Evolutionary conservation across 2,113 vertebrate genomes (phyloP).

Genomic region (Chauna torquata): DNA sequence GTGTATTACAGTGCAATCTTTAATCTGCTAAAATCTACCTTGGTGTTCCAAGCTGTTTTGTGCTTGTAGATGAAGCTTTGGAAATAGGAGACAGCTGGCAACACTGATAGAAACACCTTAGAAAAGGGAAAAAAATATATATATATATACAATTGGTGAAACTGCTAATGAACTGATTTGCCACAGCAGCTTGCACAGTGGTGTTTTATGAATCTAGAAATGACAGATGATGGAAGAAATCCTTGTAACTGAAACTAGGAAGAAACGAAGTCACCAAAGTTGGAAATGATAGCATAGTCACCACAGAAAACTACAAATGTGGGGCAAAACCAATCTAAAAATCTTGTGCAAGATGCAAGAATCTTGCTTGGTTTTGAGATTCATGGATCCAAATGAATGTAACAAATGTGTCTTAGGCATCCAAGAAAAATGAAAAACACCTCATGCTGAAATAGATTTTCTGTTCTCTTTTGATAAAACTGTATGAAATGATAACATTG

Average conservation of each 20-base stretch:
- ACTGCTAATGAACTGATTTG: constrained; percentile 18
- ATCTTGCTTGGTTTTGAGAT: not conserved
- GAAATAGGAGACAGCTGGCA: constrained; percentile 68
- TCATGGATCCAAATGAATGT: not conserved
- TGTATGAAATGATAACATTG: not conserved
- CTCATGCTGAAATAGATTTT: not conserved
- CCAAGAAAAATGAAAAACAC: not conserved
- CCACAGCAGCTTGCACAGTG: not conserved
- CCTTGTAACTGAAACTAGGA: not conserved
- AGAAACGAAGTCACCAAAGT: not conserved
- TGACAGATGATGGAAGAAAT: not conserved
- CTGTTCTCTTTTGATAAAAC: not conserved
- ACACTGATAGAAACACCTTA: not conserved
- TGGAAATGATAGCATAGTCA: not conserved
- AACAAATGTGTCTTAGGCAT: not conserved
- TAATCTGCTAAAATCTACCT: constrained; percentile 69
- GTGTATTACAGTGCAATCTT: constrained; percentile 49
- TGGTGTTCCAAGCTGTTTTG: constrained; percentile 45
- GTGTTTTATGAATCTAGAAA: not conserved
- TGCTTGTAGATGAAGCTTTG: constrained; percentile 26
- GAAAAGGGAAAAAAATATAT: not conserved
- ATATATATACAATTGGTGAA: not conserved
- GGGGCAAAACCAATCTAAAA: not conserved
- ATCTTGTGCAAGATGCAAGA: not conserved
- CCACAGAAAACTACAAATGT: not conserved